Evolutionary conservation across 2,113 vertebrate species (phyloP).

Genomic region (Daphoenositta chrysoptera): DNA sequence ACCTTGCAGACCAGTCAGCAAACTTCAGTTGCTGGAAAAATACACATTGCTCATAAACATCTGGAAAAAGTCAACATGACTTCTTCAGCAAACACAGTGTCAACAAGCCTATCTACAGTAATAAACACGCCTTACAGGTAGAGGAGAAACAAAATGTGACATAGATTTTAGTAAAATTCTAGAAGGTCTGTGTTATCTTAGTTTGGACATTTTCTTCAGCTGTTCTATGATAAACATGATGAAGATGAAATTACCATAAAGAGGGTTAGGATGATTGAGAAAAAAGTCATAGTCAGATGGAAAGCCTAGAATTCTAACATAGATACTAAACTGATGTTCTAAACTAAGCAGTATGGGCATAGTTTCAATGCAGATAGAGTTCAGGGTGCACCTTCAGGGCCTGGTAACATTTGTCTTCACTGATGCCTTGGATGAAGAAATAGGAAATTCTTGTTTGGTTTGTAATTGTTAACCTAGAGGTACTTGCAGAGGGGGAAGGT

Average conservation of each 20-base stretch:
- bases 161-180: neutral
- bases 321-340: neutral
- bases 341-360: neutral
- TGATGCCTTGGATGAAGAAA: neutral
- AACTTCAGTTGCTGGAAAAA: neutral
- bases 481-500: neutral
- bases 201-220: neutral
- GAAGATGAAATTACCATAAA: neutral
- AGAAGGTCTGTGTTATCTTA: too few relatives aligned
- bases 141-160: neutral
- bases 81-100: neutral
- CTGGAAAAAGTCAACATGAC: neutral
- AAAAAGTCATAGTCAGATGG: neutral
- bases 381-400: neutral
- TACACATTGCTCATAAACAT: neutral
- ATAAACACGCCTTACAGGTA: neutral
- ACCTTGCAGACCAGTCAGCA: neutral
- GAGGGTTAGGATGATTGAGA: neutral
- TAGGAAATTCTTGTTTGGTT: neutral
- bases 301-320: neutral
- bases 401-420: neutral
- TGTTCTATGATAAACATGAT: neutral
- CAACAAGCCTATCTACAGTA: neutral
- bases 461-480: neutral
- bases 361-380: neutral